Conservation (phyloP, 2,113 vertebrate species). For the Ctenomys sociabilis region DNA sequence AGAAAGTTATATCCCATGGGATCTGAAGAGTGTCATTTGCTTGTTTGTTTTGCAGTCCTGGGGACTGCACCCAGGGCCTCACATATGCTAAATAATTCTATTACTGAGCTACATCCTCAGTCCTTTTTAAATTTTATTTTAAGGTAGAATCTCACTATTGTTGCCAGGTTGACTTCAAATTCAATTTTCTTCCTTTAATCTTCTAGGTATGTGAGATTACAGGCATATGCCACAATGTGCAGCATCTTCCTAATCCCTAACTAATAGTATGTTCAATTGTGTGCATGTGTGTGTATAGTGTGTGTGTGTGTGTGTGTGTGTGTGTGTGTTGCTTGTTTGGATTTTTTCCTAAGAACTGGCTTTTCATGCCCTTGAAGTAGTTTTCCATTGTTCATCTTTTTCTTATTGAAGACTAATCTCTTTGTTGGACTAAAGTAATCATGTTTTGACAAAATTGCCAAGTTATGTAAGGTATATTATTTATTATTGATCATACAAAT, state of each 20-base stretch:
- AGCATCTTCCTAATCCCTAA: neutral
- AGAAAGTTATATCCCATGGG: neutral
- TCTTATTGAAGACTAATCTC: neutral
- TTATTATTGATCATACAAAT: neutral
- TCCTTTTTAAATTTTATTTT: neutral
- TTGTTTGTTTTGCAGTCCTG: neutral
- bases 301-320: neutral
- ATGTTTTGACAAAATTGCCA: neutral
- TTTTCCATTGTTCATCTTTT: neutral
- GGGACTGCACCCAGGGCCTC: neutral
- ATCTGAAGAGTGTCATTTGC: neutral
- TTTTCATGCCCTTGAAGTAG: neutral
- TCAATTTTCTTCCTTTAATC: neutral
- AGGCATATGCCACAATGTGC: neutral
- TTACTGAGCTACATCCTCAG: neutral
- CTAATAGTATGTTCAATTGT: neutral
- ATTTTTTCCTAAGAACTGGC: neutral
- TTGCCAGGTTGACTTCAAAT: neutral
- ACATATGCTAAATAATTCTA: neutral
- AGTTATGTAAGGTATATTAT: neutral
- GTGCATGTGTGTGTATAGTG: neutral
- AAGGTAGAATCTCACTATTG: neutral
- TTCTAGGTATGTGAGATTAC: neutral
- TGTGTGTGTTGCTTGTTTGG: neutral
- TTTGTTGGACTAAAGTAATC: neutral